These are phyloP conservation scores for Automeris io DNA, from an alignment of 2,888 invertebrate genomes.

Conservation along the genomic window DNA sequence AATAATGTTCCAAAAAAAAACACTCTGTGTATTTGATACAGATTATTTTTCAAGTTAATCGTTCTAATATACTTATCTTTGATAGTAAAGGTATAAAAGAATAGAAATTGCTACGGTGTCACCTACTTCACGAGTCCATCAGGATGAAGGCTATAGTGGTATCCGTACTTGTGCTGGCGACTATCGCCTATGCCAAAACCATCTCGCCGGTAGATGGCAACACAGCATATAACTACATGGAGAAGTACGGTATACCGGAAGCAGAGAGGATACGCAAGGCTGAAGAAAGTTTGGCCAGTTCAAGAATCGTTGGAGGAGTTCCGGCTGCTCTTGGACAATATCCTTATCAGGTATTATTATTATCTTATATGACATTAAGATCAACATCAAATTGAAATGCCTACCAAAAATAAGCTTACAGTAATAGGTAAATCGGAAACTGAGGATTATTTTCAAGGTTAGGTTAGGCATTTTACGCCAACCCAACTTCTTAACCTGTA, in stretches of 20 bases:
- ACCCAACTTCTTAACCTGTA: no score
- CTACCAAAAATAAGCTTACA: no score
- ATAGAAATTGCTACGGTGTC: not conserved
- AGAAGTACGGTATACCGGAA: slow-evolving; percentile 31
- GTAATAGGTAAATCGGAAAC: no score
- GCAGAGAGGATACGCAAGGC: slow-evolving; percentile 34
- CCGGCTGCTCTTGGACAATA: slow-evolving; percentile 30
- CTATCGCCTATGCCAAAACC: slow-evolving; percentile 15
- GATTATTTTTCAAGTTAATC: no score
- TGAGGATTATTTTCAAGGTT: no score
- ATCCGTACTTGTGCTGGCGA: slow-evolving; percentile 14
- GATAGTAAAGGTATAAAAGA: not conserved
- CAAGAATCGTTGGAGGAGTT: slow-evolving; percentile 40
- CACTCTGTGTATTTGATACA: no score
- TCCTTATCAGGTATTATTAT: slow-evolving; percentile 50
- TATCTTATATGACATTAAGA: no score
- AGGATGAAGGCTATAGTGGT: slow-evolving; percentile 19
- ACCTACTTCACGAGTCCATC: not conserved
- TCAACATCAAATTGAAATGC: no score
- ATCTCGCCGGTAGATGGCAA: slow-evolving; percentile 12
- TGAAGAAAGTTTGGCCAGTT: slow-evolving; percentile 28
- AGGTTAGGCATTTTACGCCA: no score
- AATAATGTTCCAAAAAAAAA: no score
- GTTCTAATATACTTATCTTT: no score
- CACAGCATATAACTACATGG: slow-evolving; percentile 34